Evolutionary conservation across 2,888 invertebrate genomes (phyloP).

Genomic region (Anagyrus pseudococci): DNA sequence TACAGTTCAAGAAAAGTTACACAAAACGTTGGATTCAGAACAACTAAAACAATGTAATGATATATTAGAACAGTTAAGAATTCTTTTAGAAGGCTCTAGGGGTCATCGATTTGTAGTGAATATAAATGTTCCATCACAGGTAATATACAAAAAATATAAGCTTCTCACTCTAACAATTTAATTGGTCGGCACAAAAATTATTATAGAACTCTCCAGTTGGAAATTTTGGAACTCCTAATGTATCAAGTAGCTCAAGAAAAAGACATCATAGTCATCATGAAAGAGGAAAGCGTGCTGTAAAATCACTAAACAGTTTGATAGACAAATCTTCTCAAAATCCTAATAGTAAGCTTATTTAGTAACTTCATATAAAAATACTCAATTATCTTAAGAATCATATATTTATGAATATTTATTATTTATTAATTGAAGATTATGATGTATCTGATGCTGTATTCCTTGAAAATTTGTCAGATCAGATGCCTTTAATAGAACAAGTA

Average conservation of each 20-base stretch:
- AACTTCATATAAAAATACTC: neutral
- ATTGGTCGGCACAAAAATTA: too few relatives aligned
- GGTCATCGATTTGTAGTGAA: constrained; percentile 55
- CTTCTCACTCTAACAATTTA: too few relatives aligned
- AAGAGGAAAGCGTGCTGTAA: constrained; percentile 49
- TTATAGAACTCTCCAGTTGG: constrained; percentile 32
- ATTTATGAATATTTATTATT: constrained; percentile 7
- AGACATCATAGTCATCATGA: constrained; percentile 53
- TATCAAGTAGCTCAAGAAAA: constrained; percentile 52
- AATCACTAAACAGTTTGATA: constrained; percentile 38
- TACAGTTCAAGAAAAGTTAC: constrained; percentile 55
- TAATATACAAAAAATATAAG: constrained; percentile 20
- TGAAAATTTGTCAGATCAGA: constrained; percentile 54
- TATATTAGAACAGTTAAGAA: constrained; percentile 55
- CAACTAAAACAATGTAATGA: constrained; percentile 52
- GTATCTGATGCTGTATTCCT: constrained; percentile 53
- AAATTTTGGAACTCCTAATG: constrained; percentile 48
- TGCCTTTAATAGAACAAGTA: constrained; percentile 33
- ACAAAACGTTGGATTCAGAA: constrained; percentile 50
- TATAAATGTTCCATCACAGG: constrained; percentile 57
- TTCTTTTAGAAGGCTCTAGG: constrained; percentile 53
- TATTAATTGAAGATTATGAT: constrained; percentile 40
- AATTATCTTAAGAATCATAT: neutral
- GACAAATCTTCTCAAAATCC: constrained; percentile 38
- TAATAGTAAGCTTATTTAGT: constrained; percentile 38